These are phyloP conservation scores for Sphecodes monilicornis DNA, from an alignment of 2,888 invertebrate species.

Conservation along the genomic window DNA sequence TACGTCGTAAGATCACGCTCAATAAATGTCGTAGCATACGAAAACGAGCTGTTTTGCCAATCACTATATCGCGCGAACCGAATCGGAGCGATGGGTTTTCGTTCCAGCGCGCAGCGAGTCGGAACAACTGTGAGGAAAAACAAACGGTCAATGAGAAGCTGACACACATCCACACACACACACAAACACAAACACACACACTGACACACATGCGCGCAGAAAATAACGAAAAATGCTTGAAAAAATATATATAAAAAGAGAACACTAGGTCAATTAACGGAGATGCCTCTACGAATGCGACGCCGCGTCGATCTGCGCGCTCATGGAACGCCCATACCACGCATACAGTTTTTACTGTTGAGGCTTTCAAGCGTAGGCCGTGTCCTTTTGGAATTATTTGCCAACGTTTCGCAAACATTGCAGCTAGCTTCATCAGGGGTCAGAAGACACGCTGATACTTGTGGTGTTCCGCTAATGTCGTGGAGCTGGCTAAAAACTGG, in stretches of 20 bases:
- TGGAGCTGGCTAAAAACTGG: not conserved
- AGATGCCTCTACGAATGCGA: slow-evolving; percentile 81
- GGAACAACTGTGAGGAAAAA: slow-evolving; percentile 29
- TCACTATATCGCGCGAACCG: slow-evolving; percentile 28
- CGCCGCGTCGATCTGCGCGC: slow-evolving; percentile 63
- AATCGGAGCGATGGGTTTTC: slow-evolving; percentile 19
- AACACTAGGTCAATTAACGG: slow-evolving; percentile 83
- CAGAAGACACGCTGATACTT: not conserved
- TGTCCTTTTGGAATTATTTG: not conserved
- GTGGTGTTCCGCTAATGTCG: not conserved
- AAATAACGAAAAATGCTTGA: slow-evolving; percentile 26
- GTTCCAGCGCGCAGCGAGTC: slow-evolving; percentile 9
- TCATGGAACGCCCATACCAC: slow-evolving; percentile 56
- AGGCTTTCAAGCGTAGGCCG: not conserved
- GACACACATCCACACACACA: not conserved
- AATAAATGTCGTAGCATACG: slow-evolving; percentile 79
- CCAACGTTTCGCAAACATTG: not conserved
- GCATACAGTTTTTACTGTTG: not conserved
- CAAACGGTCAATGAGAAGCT: slow-evolving; percentile 8
- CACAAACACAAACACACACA: not conserved
- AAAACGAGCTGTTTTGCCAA: slow-evolving; percentile 57
- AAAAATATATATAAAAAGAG: slow-evolving; percentile 64
- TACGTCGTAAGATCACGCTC: slow-evolving; percentile 82
- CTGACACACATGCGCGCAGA: not conserved
- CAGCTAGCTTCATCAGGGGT: not conserved